Conservation (phyloP, 1,140 invertebrate genomes). For the Pararge aegeria region DNA sequence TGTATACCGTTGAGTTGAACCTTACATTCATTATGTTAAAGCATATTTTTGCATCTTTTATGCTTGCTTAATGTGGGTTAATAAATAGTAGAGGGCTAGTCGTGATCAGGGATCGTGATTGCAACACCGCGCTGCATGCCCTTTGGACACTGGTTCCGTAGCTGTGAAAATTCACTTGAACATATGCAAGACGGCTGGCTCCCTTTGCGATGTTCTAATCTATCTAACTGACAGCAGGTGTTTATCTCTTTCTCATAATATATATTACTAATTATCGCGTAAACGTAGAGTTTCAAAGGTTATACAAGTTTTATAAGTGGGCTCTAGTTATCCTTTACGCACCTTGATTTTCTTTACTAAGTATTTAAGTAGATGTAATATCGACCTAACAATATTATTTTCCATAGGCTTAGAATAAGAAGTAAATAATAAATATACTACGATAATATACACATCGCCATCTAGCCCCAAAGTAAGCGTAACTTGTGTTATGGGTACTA, state of each 20-base stretch:
- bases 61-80: constrained; percentile 35
- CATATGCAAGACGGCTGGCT: constrained; percentile 67
- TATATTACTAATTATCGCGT: constrained; percentile 1
- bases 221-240: constrained; percentile 21
- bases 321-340: neutral
- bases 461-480: too few relatives aligned
- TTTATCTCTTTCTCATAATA: constrained; percentile 1
- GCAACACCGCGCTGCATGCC: constrained; percentile 74
- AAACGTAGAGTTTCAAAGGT: neutral
- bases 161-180: constrained; percentile 77
- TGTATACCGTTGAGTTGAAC: constrained; percentile 34
- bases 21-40: constrained; percentile 38
- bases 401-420: too few relatives aligned
- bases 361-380: too few relatives aligned
- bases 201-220: constrained; percentile 62
- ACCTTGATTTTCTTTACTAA: neutral
- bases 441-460: too few relatives aligned
- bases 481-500: too few relatives aligned
- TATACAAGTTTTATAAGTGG: neutral
- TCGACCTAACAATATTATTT: too few relatives aligned
- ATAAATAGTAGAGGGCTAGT: constrained; percentile 67
- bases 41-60: constrained; percentile 39
- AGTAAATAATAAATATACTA: too few relatives aligned
- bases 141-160: constrained; percentile 74
- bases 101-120: constrained; percentile 77